Evolutionary conservation across 2,797 vertebrate species (phyloP), one percentile per base, ranked within the genome.

Genomic region (Sebastes baramenuke): DNA sequence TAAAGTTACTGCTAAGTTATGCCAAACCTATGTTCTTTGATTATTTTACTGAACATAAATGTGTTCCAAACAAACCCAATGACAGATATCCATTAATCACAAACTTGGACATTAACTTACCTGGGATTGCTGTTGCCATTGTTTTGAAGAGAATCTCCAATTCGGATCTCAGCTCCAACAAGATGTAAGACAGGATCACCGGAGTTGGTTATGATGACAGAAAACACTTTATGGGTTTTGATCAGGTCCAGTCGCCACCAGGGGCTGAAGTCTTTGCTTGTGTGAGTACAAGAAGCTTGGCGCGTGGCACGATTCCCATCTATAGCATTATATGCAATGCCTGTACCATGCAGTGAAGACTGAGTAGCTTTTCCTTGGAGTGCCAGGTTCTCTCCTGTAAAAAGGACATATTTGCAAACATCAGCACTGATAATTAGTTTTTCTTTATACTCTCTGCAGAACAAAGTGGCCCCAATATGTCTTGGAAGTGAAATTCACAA

Each of bases 221-320:
- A 68, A 52, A 84, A 87, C 22, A 95, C 86, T 82, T 76, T 92
- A 13, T 92, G 86, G 0, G 38, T 84, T 55, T 59, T 86, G 30
- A 80, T n/a, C 8, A 95, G 79, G 59, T 95, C 88, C 75, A 95
- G 71, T 24, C 92, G 81, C 94, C 94, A 95, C 95, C 94, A 95
- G 69, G 94, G 81, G 12, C 4, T 65, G 0, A 72, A 2, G 0
- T 83, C 0, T 0, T 42, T 42, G 13, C 38, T 0, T 0, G 93
- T 95, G 75, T 81, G 72, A 8, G 6, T 8, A 30, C 94, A 95
- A 24, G 92, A 83, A 2, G 27, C 81, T 10, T 27, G 3, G 0
- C 0, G 1, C 87, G 3, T 73, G 32, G 14, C 30, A 18, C 38
- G 82, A 27, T 93, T 93, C 30, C 93, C 91, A 59, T 95, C 94